phyloP scores from a whole-genome alignment of 53 echinoderm and acorn worm genomes.

The Temnopleurus reevesii region DNA sequence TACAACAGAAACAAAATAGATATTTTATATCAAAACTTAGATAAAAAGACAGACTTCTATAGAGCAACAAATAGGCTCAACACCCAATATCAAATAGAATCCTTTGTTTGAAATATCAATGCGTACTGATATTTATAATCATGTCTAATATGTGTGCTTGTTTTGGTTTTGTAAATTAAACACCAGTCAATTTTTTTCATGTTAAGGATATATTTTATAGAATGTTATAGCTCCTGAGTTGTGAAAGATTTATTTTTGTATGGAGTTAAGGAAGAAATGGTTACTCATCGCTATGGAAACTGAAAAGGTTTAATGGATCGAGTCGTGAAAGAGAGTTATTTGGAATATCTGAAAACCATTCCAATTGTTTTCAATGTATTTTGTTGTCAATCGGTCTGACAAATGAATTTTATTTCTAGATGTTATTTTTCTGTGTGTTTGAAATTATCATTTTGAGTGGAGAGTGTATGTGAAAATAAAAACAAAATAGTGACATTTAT shows the following conservation, averaged over 20 bases:
- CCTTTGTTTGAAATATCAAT: too few species aligned
- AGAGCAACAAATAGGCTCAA: too few species aligned
- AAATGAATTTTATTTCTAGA: background rate
- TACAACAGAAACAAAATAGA: too few species aligned
- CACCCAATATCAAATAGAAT: too few species aligned
- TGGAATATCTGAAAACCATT: constrained; percentile 36
- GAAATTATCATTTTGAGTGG: background rate
- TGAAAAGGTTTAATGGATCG: background rate
- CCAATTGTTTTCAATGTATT: background rate
- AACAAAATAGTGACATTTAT: background rate
- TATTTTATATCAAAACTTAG: too few species aligned
- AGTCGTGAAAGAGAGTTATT: background rate
- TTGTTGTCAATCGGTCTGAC: background rate
- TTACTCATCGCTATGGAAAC: background rate
- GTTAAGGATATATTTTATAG: background rate
- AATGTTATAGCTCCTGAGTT: constrained; percentile 30
- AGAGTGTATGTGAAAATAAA: background rate
- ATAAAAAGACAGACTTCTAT: too few species aligned
- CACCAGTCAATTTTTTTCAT: background rate
- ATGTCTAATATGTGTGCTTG: background rate
- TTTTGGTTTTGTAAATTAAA: background rate
- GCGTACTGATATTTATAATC: background rate
- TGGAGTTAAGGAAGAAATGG: constrained; percentile 10
- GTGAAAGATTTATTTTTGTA: constrained; percentile 49
- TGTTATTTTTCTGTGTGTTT: background rate